phyloP scores from a whole-genome alignment of 2,888 invertebrate genomes.

The Drosophila rubida region DNA sequence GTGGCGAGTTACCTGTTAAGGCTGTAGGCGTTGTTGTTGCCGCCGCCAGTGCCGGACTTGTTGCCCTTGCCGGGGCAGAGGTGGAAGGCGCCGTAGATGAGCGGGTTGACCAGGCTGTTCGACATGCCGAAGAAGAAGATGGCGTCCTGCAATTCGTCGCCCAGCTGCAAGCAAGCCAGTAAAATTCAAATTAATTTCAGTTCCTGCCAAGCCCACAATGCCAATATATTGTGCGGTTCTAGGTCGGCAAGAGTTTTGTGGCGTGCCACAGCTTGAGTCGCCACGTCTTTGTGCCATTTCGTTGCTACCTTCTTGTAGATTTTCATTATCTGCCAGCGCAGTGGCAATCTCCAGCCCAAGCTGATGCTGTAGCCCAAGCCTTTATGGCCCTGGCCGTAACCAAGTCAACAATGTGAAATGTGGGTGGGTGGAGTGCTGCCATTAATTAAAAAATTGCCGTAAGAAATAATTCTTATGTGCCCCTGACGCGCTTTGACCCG shows the following conservation, averaged over 20 bases:
- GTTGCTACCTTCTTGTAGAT: constrained; percentile 39
- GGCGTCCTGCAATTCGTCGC: constrained; percentile 89
- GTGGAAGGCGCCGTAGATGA: constrained; percentile 95
- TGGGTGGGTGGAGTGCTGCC: not conserved
- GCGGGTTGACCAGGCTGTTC: constrained; percentile 93
- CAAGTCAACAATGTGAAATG: constrained; percentile 37
- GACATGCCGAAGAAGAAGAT: constrained; percentile 95
- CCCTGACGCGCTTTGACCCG: constrained; percentile 6
- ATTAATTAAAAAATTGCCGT: constrained; percentile 71
- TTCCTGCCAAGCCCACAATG: not conserved
- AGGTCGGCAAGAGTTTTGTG: constrained; percentile 1
- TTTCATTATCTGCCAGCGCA: constrained; percentile 34
- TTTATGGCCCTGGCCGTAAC: constrained; percentile 41
- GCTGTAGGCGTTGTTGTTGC: constrained; percentile 82
- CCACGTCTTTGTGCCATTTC: not conserved
- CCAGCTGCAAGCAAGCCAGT: constrained; percentile 86
- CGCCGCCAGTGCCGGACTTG: constrained; percentile 69
- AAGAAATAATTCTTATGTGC: constrained; percentile 64
- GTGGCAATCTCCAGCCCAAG: constrained; percentile 10
- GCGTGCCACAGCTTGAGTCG: constrained; percentile 15
- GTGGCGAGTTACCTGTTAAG: constrained; percentile 81
- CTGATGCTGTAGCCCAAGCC: not conserved
- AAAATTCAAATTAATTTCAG: constrained; percentile 52
- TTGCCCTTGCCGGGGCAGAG: constrained; percentile 88
- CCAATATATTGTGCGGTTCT: not conserved